Evolutionary conservation across 2,888 invertebrate genomes (phyloP).

Genomic region (Anoplius nigerrimus): DNA sequence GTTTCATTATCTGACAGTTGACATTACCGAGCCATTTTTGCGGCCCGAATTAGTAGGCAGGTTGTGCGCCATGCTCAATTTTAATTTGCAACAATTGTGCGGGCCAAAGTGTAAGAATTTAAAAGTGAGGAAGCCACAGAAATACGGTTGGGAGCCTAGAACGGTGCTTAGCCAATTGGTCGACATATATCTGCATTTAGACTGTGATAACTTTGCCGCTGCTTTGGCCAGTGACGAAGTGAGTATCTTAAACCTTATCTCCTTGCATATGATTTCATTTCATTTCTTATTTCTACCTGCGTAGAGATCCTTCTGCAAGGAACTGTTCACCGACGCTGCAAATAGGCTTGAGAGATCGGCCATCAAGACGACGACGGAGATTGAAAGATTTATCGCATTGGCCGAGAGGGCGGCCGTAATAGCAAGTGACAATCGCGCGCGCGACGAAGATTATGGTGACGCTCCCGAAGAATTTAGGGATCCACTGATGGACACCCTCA

Average conservation of each 20-base stretch:
- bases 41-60: slow-evolving; percentile 94
- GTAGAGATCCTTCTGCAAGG: slow-evolving; percentile 94
- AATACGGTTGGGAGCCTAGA: slow-evolving; percentile 98
- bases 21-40: slow-evolving; percentile 96
- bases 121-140: slow-evolving; percentile 94
- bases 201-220: slow-evolving; percentile 92
- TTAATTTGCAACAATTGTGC: slow-evolving; percentile 96
- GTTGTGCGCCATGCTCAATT: slow-evolving; percentile 98
- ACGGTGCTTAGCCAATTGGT: slow-evolving; percentile 93
- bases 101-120: slow-evolving; percentile 96
- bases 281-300: slow-evolving; percentile 49
- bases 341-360: slow-evolving; percentile 86
- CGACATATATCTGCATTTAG: slow-evolving; percentile 97
- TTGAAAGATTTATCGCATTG: slow-evolving; percentile 88
- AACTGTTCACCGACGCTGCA: slow-evolving; percentile 94
- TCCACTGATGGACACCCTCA: slow-evolving; percentile 97
- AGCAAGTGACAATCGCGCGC: slow-evolving; percentile 86
- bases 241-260: slow-evolving; percentile 46
- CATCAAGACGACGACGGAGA: slow-evolving; percentile 90
- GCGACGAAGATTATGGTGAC: slow-evolving; percentile 94
- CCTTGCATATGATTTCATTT: not conserved
- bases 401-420: slow-evolving; percentile 88
- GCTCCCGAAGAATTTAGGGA: slow-evolving; percentile 98
- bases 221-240: slow-evolving; percentile 98
- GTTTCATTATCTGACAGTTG: slow-evolving; percentile 96